Percentiles rank a stretch among this genome's conserved stretches.
phyloP scores from a whole-genome alignment of 2,113 vertebrate genomes.

The Pica pica region DNA sequence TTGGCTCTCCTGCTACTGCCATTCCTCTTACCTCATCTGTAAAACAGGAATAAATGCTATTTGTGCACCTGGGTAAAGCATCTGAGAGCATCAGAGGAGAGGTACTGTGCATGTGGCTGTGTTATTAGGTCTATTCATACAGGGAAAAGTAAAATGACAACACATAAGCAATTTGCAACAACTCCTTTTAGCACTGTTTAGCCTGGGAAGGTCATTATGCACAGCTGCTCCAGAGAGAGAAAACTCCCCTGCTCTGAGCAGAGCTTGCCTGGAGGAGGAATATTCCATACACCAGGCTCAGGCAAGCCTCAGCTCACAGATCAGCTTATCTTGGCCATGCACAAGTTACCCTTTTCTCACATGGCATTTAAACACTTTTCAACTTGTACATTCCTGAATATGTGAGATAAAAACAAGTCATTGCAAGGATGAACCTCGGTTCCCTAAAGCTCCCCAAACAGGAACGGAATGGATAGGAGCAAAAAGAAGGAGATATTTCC shows the following conservation, averaged over 20 bases:
- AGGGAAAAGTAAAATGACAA: background rate
- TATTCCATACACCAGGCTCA: background rate
- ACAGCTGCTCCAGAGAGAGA: background rate
- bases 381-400: slow-evolving; percentile 13
- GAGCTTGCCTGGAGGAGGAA: background rate
- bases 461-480: background rate
- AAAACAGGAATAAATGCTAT: background rate
- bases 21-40: background rate
- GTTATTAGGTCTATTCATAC: background rate
- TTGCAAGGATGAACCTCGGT: background rate
- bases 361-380: background rate
- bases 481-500: background rate
- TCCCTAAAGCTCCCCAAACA: background rate
- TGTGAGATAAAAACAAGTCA: slow-evolving; percentile 2
- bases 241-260: background rate
- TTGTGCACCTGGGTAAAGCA: background rate
- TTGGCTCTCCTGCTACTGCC: background rate
- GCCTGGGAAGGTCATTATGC: background rate
- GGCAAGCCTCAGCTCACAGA: slow-evolving; percentile 3
- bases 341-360: background rate
- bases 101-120: background rate
- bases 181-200: background rate
- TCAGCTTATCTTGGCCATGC: slow-evolving; percentile 35
- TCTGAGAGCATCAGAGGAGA: background rate
- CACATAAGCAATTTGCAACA: background rate